Evolutionary conservation across 2,888 invertebrate species (phyloP).

Genomic region (Pachycephus smyrnensis): DNA sequence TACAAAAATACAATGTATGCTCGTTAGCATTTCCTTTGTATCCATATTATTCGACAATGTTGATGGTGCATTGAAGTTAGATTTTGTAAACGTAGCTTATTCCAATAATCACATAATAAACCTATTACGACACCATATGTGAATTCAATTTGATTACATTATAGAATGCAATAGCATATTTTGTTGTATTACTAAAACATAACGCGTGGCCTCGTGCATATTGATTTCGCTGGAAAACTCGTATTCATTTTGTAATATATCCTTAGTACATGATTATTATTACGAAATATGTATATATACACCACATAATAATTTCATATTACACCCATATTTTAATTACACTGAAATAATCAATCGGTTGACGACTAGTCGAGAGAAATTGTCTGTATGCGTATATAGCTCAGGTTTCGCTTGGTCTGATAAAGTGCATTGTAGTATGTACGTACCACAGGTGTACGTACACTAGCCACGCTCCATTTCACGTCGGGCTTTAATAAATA

Average conservation of each 20-base stretch:
- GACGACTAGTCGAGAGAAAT: neutral
- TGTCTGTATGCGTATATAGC: neutral
- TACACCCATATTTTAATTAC: neutral
- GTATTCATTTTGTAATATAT: neutral
- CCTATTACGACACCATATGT: neutral
- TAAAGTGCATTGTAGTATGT: slow-evolving; percentile 4
- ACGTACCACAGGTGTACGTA: neutral
- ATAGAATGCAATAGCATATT: neutral
- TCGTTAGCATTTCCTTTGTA: neutral
- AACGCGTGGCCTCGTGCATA: neutral
- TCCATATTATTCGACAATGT: neutral
- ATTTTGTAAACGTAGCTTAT: no score
- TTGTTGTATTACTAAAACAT: neutral
- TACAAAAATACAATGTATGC: neutral
- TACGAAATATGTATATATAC: neutral
- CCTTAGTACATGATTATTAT: neutral
- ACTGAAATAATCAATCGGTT: neutral
- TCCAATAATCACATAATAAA: neutral
- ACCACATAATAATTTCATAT: no score
- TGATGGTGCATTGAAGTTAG: no score
- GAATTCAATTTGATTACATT: neutral
- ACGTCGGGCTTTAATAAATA: slow-evolving; percentile 31
- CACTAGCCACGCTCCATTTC: neutral
- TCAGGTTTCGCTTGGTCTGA: neutral
- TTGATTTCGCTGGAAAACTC: neutral